phyloP scores from a whole-genome alignment of 2,888 invertebrate species.

The Phyllotreta striolata region DNA sequence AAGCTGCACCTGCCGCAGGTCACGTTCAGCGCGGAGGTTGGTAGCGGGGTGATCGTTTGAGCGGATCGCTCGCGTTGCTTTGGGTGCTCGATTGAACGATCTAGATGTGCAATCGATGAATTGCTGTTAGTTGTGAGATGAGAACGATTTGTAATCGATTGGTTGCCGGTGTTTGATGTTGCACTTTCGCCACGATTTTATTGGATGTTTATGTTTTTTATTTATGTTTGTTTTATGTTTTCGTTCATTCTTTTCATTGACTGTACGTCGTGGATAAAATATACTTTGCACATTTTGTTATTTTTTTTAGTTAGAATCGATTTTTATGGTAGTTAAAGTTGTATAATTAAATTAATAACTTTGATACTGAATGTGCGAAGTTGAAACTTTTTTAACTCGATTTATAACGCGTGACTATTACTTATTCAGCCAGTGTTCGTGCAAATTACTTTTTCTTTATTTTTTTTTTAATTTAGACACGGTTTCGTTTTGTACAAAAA shows the following conservation, averaged over 20 bases:
- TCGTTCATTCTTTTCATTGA: no score
- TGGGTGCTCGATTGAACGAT: no score
- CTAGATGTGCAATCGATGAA: conserved; percentile 19
- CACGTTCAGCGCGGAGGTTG: conserved; percentile 91
- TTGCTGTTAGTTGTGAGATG: conserved; percentile 18
- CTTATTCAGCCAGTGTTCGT: conserved; percentile 35
- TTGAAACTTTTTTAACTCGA: conserved; percentile 30
- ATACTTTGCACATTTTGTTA: no score
- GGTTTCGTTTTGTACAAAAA: conserved; percentile 31
- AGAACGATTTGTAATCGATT: conserved; percentile 1
- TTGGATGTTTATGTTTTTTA: no score
- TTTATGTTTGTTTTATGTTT: no score
- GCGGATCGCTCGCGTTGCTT: neutral
- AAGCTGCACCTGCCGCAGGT: conserved; percentile 81
- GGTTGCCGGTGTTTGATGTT: no score
- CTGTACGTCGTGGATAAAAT: no score
- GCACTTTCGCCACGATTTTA: no score
- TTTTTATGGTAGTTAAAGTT: no score
- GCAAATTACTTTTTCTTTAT: conserved; percentile 13
- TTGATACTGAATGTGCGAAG: no score
- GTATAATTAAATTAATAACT: no score
- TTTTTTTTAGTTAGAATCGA: no score
- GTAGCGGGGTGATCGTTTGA: conserved; percentile 85
- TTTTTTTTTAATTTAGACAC: conserved; percentile 37
- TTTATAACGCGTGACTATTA: conserved; percentile 19